phyloP scores from a whole-genome alignment of 2,888 invertebrate genomes.

The Platerodrilus igneus region DNA sequence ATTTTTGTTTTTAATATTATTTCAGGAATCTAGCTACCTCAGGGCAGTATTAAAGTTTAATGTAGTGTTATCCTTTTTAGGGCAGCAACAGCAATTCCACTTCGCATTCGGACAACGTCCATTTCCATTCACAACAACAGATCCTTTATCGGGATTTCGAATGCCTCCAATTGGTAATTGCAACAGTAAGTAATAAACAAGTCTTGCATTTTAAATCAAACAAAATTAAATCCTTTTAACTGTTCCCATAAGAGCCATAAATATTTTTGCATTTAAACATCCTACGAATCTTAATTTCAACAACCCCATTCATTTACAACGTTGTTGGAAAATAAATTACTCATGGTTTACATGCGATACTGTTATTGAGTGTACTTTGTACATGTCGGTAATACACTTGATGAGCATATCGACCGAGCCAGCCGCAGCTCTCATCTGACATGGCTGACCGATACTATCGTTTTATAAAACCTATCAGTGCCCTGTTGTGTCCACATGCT shows the following conservation, averaged over 20 bases:
- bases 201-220: constrained; percentile 8
- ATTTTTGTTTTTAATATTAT: no score
- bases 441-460: constrained; percentile 22
- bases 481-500: constrained; percentile 39
- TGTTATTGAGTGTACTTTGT: constrained; percentile 35
- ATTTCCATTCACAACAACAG: constrained; percentile 78
- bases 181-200: constrained; percentile 69
- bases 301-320: no score
- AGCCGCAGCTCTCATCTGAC: constrained; percentile 31
- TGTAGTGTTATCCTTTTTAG: constrained; percentile 83
- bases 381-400: constrained; percentile 40
- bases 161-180: constrained; percentile 88
- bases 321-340: no score
- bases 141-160: constrained; percentile 80
- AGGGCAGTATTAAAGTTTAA: constrained; percentile 23
- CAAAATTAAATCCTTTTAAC: constrained; percentile 8
- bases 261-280: no score
- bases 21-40: no score
- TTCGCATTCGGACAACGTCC: constrained; percentile 86
- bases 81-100: constrained; percentile 93
- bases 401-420: constrained; percentile 39
- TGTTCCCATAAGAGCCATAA: not conserved
- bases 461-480: constrained; percentile 32
- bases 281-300: no score
- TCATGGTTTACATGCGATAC: constrained; percentile 13